Conservation (phyloP, 2,113 vertebrate genomes). For the Trichechus manatus region DNA sequence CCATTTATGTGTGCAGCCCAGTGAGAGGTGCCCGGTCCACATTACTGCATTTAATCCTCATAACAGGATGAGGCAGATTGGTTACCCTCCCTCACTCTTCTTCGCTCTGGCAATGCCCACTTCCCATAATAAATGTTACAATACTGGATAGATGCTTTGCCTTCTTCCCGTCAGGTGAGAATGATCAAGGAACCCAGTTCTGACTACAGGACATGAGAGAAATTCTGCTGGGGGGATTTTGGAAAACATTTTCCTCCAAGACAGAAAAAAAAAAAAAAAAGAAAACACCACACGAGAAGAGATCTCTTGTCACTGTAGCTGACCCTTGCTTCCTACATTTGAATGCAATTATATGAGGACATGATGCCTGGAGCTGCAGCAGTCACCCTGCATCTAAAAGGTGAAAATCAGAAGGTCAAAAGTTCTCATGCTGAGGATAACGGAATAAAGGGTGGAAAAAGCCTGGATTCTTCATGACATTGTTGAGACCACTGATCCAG, state of each 20-base stretch:
- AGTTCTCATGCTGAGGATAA: not conserved
- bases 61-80: not conserved
- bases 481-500: slow-evolving; percentile 12
- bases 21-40: no score
- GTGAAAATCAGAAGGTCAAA: not conserved
- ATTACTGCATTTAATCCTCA: not conserved
- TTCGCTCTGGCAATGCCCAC: not conserved
- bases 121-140: not conserved
- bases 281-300: not conserved
- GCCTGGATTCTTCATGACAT: not conserved
- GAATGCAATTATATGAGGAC: not conserved
- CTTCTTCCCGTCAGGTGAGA: slow-evolving; percentile 7
- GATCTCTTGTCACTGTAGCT: not conserved
- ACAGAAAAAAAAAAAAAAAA: not conserved
- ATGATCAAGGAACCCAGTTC: not conserved
- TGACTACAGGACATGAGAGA: not conserved
- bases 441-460: not conserved
- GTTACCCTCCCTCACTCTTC: not conserved
- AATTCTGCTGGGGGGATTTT: not conserved
- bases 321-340: not conserved
- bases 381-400: not conserved
- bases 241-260: not conserved
- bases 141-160: not conserved
- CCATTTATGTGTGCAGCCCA: not conserved
- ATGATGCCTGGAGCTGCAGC: not conserved